Evolutionary conservation across 1,140 invertebrate species (phyloP).

Genomic region (Cotesia chilonis): DNA sequence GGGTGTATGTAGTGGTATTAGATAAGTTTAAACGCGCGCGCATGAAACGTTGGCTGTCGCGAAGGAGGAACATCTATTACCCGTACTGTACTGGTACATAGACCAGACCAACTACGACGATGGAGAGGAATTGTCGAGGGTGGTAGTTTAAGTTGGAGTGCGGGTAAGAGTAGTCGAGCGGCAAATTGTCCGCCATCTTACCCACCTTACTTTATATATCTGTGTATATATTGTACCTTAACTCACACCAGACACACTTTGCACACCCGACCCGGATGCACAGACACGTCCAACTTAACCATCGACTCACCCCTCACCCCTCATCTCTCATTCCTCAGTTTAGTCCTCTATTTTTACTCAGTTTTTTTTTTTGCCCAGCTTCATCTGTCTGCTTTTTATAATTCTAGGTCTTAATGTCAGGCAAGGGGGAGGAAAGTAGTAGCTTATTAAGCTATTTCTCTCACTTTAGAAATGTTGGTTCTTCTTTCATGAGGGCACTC

Average conservation of each 20-base stretch:
- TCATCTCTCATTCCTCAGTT: conserved; percentile 1
- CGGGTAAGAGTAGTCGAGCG: conserved; percentile 66
- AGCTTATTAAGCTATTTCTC: conserved; percentile 15
- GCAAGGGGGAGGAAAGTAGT: too few relatives aligned
- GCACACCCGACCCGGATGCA: too few relatives aligned
- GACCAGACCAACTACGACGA: conserved; percentile 38
- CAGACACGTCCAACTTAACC: not conserved
- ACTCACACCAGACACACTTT: conserved; percentile 47
- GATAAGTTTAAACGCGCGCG: conserved; percentile 22
- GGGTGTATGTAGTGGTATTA: conserved; percentile 12
- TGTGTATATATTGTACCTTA: conserved; percentile 49
- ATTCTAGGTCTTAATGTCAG: not conserved
- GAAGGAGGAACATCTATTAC: conserved; percentile 65
- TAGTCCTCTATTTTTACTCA: not conserved
- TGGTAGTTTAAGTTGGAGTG: conserved; percentile 44
- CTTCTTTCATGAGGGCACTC: conserved; percentile 31
- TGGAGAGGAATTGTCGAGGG: conserved; percentile 55
- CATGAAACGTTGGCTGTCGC: conserved; percentile 48
- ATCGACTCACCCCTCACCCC: not conserved
- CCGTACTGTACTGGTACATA: conserved; percentile 49
- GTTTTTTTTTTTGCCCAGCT: not conserved
- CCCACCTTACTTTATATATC: conserved; percentile 54
- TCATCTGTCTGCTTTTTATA: not conserved
- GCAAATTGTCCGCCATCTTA: conserved; percentile 68
- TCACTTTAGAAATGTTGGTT: conserved; percentile 22